Base-by-base conservation (phyloP, 1,140 invertebrate species). In the Hydropsyche tenuis region DNA sequence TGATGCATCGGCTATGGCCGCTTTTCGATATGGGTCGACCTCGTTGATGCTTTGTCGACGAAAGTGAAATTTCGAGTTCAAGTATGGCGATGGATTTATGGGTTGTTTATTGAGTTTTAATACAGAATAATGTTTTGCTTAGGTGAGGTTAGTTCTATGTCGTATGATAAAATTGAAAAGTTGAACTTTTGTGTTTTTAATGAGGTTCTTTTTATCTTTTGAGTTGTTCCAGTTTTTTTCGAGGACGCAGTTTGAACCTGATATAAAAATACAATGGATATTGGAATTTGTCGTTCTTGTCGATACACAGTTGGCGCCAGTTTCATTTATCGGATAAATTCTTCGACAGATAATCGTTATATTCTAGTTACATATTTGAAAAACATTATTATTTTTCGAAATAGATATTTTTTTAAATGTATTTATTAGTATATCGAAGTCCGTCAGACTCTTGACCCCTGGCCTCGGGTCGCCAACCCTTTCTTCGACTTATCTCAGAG, bases 401-500 rank as follows among this genome's bases (percentile, higher is more conserved):
- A 37, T 37, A 37, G 3, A 37, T 37, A 37, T 37, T 37, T 37
- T n/a, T n/a, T n/a, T n/a, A n/a, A n/a, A n/a, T n/a, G n/a, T n/a
- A n/a, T n/a, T n/a, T 37, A 37, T 37, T 37, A 4, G 30, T 75
- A 60, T 53, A 30, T 37, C 42, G 27, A 25, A 27, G 70, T 43
- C 53, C 42, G 3, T 46, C 66, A 69, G 45, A 73, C 70, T 43
- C 37, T 37, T 76, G 75, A 76, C 53, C 75, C n/a, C 56, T 18
- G 0, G 70, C 12, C 48, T 37, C 9, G 70, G 75, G 75, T 76
- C 72, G 45, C 70, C 53, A 73, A 73, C 75, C 64, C 71, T 18
- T 22, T 18, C 43, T 7, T 18, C 30, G 30, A 37, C 30, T 37
- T 37, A 37, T 37, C 30, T 37, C 30, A 4, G 9, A 37, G 25